Percentiles rank a stretch among this genome's conserved stretches.
Conservation (phyloP, 2,113 vertebrate genomes). For the Cavia porcellus region DNA sequence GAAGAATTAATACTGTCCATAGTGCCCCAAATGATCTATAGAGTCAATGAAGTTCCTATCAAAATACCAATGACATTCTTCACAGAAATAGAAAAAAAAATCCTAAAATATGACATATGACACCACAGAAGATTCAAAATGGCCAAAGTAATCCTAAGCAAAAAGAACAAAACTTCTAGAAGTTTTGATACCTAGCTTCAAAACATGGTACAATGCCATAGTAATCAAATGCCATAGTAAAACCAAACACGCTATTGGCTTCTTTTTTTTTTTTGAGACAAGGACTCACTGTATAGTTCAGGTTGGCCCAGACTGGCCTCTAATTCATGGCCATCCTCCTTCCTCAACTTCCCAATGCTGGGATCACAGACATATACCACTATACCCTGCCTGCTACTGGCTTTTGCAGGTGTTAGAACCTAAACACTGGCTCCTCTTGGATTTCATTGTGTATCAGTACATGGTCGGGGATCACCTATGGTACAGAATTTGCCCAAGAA, state of each 20-base stretch:
- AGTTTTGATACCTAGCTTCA: neutral
- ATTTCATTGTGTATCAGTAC: conserved; percentile 35
- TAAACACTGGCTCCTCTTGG: neutral
- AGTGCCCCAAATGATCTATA: neutral
- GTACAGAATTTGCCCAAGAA: conserved; percentile 29
- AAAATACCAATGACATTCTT: neutral
- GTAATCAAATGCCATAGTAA: no score
- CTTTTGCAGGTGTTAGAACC: conserved; percentile 6
- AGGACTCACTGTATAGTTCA: neutral
- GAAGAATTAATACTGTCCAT: neutral
- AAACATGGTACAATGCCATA: neutral
- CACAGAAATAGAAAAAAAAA: neutral
- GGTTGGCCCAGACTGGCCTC: neutral
- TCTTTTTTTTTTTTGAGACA: neutral
- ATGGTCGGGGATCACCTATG: neutral
- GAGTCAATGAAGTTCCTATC: neutral
- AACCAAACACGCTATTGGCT: neutral
- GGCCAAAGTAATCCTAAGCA: neutral
- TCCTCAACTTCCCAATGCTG: neutral
- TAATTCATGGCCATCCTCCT: neutral
- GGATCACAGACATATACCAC: neutral
- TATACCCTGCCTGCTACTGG: neutral
- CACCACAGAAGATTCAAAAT: neutral
- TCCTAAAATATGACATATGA: neutral
- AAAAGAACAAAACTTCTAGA: neutral